Evolutionary conservation across 2,113 vertebrate genomes (phyloP), one percentile per base, ranked within the genome.

Genomic region (Girardinichthys multiradiatus): DNA sequence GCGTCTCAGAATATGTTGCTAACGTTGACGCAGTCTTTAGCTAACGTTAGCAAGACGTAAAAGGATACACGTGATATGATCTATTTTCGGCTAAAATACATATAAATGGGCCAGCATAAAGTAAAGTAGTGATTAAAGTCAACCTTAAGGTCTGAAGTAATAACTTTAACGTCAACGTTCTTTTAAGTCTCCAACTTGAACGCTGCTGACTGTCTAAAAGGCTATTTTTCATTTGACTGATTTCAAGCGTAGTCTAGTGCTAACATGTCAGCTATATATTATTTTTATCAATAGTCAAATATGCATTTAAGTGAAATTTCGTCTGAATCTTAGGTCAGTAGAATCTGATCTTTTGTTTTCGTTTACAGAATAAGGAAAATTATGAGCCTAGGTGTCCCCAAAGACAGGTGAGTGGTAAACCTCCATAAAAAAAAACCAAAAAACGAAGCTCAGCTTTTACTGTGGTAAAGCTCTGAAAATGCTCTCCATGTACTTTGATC

Each of bases 291-390:
- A 21, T 1, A n/a, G 5, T 24, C 48, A 54, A 54, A 54, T 54
- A n/a, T 54, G 19, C 24, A 10, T 51, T 39, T 24, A 51, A n/a
- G 48, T 19, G 24, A 24, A 24, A 45, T 45, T 54, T 54, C 24
- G 9, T n/a, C 24, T 24, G 9, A n/a, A 9, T 24, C 9, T 2
- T 24, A 21, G 2, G 2, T 10, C 48, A 7, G 21, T n/a, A 54
- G 35, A 2, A 68, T 60, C 12, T 61, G n/a, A 57, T 28, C 14
- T 4, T 11, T 72, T 10, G 68, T 37, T 77, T 66, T 17, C 63
- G 28, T 83, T 68, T 68, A 69, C 86, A 95, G 94, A 94, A 94
- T 80, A 95, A 95, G 61, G 94, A 95, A 71, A 95, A 95, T 81
- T 45, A 83, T 30, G 83, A 93, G 26, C 93, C 93, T 37, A 85